Evolutionary conservation across 2,797 vertebrate genomes (phyloP).

Genomic region (Streptopelia turtur): DNA sequence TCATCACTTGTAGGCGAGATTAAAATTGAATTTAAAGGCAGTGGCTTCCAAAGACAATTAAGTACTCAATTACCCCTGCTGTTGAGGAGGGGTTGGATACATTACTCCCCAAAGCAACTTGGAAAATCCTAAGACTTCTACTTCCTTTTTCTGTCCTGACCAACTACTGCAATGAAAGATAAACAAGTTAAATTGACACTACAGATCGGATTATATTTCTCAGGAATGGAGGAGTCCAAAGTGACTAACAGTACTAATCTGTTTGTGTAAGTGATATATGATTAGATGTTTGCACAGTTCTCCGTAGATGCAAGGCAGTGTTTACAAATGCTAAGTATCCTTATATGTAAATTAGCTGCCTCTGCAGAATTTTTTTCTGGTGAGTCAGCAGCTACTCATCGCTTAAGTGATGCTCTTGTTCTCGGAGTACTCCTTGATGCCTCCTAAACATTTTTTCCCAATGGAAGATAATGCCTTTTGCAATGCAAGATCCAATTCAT

Average conservation of each 20-base stretch:
- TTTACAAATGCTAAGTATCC: background rate
- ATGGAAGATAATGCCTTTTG: background rate
- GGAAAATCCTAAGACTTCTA: background rate
- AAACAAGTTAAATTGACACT: background rate
- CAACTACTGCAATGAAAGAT: background rate
- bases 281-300: conserved; percentile 15
- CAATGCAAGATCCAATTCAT: background rate
- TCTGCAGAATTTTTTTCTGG: conserved; percentile 12
- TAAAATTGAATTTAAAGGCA: background rate
- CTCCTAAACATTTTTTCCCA: conserved; percentile 5
- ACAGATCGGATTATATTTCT: background rate
- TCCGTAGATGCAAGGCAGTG: background rate
- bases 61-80: background rate
- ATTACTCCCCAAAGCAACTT: background rate
- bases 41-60: background rate
- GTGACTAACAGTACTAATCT: background rate
- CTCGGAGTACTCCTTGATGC: conserved; percentile 10
- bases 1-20: background rate
- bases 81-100: background rate
- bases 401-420: conserved; percentile 28
- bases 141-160: background rate
- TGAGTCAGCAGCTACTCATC: conserved; percentile 52
- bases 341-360: conserved; percentile 44
- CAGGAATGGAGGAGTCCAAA: background rate
- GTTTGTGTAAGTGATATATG: conserved; percentile 11